Evolutionary conservation across 2,113 vertebrate species (phyloP).

Genomic region (Scartelaos histophorus): DNA sequence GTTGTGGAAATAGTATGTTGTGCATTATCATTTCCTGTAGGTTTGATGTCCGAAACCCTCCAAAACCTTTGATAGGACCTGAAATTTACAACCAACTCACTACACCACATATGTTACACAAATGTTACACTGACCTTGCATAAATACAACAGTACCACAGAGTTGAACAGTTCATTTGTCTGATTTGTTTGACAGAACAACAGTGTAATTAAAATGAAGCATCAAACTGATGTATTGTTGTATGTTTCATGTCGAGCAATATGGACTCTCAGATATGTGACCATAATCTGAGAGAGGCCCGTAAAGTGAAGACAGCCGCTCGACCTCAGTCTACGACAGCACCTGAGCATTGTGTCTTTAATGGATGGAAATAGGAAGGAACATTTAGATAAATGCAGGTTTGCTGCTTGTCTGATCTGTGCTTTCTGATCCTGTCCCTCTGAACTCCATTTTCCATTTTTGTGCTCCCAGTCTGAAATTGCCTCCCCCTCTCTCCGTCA

Average conservation of each 20-base stretch:
- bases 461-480: slow-evolving; percentile 25
- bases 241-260: neutral
- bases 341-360: neutral
- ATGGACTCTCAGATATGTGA: neutral
- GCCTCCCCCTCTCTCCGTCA: slow-evolving; percentile 21
- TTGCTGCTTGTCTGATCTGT: slow-evolving; percentile 26
- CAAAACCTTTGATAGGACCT: neutral
- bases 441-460: slow-evolving; percentile 21
- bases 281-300: neutral
- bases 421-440: slow-evolving; percentile 20
- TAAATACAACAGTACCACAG: slow-evolving; percentile 1
- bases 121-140: slow-evolving; percentile 13
- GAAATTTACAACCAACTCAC: too few relatives aligned
- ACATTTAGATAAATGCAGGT: slow-evolving; percentile 17
- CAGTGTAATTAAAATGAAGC: neutral
- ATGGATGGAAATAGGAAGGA: neutral
- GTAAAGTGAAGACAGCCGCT: neutral
- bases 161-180: slow-evolving; percentile 32
- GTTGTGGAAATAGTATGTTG: neutral
- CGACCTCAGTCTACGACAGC: neutral
- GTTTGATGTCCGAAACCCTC: too few relatives aligned
- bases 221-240: slow-evolving; percentile 4
- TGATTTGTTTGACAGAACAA: neutral
- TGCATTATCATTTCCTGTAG: too few relatives aligned
- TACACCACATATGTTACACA: neutral